A percentile compares a stretch with the other conserved stretches of the same genome.
phyloP scores from a whole-genome alignment of 2,113 vertebrate species.

The Mastomys coucha region DNA sequence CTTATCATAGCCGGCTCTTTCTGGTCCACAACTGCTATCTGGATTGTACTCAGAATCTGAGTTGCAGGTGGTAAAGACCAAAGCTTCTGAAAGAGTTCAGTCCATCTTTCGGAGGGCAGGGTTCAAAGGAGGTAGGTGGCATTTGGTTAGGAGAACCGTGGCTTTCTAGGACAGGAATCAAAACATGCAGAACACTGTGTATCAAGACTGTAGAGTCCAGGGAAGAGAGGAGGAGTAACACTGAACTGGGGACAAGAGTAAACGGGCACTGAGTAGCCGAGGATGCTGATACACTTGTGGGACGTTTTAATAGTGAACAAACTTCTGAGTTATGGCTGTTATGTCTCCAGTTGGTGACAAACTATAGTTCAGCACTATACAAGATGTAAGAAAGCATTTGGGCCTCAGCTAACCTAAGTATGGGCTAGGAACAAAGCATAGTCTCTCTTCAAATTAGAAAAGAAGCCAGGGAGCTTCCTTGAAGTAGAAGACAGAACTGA shows the following conservation, averaged over 20 bases:
- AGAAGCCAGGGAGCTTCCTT: neutral
- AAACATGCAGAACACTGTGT: neutral
- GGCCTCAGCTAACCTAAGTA: slow-evolving; percentile 38
- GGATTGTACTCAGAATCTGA: neutral
- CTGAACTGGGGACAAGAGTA: neutral
- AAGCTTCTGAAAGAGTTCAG: neutral
- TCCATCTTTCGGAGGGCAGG: neutral
- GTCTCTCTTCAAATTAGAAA: slow-evolving; percentile 12
- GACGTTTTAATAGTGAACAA: neutral
- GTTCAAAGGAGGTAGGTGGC: too few relatives aligned
- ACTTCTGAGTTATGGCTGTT: slow-evolving; percentile 20
- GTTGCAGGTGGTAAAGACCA: neutral
- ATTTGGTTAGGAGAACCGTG: neutral
- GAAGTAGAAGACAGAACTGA: neutral
- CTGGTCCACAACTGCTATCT: neutral
- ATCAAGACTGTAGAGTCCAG: neutral
- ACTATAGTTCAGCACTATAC: neutral
- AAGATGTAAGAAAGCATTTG: slow-evolving; percentile 15
- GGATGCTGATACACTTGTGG: neutral
- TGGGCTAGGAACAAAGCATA: neutral
- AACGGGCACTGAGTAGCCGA: neutral
- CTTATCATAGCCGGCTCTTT: neutral
- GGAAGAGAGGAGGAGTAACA: neutral
- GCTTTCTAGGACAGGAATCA: neutral
- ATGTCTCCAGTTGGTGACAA: neutral